phyloP scores from a whole-genome alignment of 2,113 vertebrate species.

The Guaruba guarouba region DNA sequence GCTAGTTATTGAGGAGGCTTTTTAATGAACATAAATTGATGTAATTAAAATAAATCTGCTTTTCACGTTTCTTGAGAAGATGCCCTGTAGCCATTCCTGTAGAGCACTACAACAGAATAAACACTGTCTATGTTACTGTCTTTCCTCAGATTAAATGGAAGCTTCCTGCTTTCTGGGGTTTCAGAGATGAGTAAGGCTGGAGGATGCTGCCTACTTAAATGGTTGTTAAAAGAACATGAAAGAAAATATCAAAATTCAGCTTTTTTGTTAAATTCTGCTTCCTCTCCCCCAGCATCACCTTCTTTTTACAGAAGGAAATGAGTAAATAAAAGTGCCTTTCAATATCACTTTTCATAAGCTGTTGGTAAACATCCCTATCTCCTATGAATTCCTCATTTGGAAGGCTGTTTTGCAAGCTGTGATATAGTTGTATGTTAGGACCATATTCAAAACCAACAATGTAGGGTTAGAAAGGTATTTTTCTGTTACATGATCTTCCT shows the following conservation, averaged over 20 bases:
- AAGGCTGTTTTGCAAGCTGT: background rate
- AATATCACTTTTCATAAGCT: background rate
- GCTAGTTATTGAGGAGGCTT: constrained; percentile 7
- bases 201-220: background rate
- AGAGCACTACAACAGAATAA: background rate
- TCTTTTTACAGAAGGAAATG: background rate
- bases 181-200: background rate
- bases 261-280: background rate
- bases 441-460: background rate
- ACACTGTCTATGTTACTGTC: background rate
- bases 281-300: background rate
- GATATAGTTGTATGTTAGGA: background rate
- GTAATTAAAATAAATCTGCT: constrained; percentile 50
- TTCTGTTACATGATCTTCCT: background rate
- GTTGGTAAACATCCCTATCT: background rate
- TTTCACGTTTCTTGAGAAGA: background rate
- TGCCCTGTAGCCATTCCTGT: background rate
- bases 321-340: background rate
- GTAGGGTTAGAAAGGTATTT: background rate
- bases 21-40: constrained; percentile 46
- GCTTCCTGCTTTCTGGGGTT: background rate
- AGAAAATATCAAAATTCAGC: background rate
- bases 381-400: background rate
- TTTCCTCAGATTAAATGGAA: background rate
- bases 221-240: background rate